Evolutionary conservation across 2,797 vertebrate genomes (phyloP).

Genomic region (Pseudochaenichthys georgianus): DNA sequence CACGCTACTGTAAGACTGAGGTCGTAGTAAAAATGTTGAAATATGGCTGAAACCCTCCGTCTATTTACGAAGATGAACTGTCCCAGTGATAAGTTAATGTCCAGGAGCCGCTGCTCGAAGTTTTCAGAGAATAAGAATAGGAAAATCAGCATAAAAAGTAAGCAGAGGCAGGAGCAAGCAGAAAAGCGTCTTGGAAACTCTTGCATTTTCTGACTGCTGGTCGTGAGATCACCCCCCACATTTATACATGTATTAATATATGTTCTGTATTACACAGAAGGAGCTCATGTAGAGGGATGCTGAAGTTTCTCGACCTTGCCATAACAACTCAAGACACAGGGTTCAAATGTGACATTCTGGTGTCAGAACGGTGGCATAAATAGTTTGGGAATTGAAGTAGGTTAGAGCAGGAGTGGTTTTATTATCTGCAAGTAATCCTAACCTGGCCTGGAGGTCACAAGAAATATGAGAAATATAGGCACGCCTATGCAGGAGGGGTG

Average conservation of each 20-base stretch:
- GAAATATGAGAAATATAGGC: background rate
- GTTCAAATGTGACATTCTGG: background rate
- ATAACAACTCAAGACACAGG: background rate
- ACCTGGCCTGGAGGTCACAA: background rate
- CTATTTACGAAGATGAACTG: too few species aligned
- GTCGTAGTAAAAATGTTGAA: too few species aligned
- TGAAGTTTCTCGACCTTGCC: background rate
- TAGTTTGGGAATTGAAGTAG: background rate
- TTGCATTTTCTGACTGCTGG: background rate
- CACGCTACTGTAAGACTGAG: too few species aligned
- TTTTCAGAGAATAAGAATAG: too few species aligned
- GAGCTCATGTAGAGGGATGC: background rate
- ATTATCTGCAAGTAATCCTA: slow-evolving; percentile 15
- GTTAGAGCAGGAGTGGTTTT: background rate
- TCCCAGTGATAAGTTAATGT: too few species aligned
- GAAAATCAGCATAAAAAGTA: too few species aligned
- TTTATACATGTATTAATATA: slow-evolving; percentile 2
- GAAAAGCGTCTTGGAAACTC: background rate
- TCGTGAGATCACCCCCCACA: background rate
- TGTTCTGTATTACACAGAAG: background rate
- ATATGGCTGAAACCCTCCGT: too few species aligned
- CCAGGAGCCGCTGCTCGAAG: too few species aligned
- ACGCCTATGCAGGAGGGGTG: background rate
- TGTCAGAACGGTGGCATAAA: background rate
- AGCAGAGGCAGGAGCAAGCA: too few species aligned